A percentile compares a stretch with the other conserved stretches of the same genome.
These are phyloP conservation scores for Drosophila subobscura DNA, from an alignment of 1,140 invertebrate genomes.

Conservation along the genomic window DNA sequence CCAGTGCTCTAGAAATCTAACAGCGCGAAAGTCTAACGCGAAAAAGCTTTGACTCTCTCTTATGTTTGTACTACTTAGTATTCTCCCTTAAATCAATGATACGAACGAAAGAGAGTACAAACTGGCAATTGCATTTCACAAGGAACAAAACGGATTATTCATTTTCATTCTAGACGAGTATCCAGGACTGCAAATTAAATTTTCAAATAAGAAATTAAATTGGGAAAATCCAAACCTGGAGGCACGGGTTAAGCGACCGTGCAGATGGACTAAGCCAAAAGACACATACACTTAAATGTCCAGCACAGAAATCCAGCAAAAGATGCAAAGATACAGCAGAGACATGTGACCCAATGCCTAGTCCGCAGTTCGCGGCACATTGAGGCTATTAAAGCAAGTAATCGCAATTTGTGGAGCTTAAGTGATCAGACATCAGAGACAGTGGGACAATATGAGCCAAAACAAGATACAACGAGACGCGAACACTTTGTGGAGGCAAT, in stretches of 20 bases:
- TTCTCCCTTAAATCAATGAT: constrained; percentile 28
- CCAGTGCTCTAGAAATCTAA: constrained; percentile 35
- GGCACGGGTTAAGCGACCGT: background rate
- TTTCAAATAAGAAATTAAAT: too few relatives aligned
- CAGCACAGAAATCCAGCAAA: constrained; percentile 26
- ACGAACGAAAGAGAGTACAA: background rate
- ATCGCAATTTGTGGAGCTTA: constrained; percentile 70
- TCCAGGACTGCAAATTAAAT: too few relatives aligned
- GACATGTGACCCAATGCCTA: constrained; percentile 51
- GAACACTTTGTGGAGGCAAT: background rate
- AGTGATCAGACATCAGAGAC: constrained; percentile 59
- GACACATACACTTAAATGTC: constrained; percentile 22
- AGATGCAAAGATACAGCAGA: constrained; percentile 1
- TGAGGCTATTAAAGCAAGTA: constrained; percentile 70
- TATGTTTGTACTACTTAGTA: background rate
- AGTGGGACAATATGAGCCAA: constrained; percentile 31
- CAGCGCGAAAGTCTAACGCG: constrained; percentile 1
- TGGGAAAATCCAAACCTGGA: too few relatives aligned
- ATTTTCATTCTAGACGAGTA: too few relatives aligned
- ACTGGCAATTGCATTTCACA: too few relatives aligned
- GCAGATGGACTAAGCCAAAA: constrained; percentile 22
- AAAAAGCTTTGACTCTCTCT: constrained; percentile 36
- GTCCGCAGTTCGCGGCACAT: constrained; percentile 29
- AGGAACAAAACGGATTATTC: too few relatives aligned
- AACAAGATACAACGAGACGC: background rate